These are phyloP conservation scores for Ispidina picta DNA, from an alignment of 2,797 vertebrate species.

Conservation along the genomic window DNA sequence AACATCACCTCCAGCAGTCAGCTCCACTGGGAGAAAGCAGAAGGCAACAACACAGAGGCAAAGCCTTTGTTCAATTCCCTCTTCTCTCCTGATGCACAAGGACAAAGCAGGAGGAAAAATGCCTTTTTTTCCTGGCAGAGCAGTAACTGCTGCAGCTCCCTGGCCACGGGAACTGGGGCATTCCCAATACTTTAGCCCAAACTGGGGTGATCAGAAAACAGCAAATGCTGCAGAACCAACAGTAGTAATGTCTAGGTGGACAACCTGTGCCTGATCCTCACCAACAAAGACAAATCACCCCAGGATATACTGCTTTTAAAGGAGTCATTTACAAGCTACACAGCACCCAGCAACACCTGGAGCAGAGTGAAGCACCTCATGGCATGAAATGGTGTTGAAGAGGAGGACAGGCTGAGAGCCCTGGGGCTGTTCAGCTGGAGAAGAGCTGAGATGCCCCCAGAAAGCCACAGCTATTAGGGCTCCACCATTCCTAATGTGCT, in stretches of 20 bases:
- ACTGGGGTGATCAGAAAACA: no score
- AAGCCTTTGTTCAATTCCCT: neutral
- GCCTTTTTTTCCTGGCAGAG: neutral
- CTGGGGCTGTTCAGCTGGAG: no score
- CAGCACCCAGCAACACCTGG: neutral
- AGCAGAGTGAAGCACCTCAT: no score
- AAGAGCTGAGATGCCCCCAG: neutral
- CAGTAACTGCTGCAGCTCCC: neutral
- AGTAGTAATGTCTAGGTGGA: no score
- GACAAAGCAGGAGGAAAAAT: no score
- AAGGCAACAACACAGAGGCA: neutral
- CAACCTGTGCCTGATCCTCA: neutral
- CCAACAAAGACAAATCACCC: neutral
- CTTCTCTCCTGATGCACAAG: neutral
- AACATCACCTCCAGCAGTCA: neutral
- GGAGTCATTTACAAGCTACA: neutral
- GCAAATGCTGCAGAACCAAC: neutral
- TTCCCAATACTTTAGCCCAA: neutral
- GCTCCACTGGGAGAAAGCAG: no score
- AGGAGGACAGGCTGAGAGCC: no score
- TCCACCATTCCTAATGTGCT: fast-evolving
- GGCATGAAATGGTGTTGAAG: no score
- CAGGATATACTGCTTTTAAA: neutral
- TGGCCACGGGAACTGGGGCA: neutral
- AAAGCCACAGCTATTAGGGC: neutral